phyloP scores from a whole-genome alignment of 1,140 invertebrate genomes.

The Anastrepha ludens region DNA sequence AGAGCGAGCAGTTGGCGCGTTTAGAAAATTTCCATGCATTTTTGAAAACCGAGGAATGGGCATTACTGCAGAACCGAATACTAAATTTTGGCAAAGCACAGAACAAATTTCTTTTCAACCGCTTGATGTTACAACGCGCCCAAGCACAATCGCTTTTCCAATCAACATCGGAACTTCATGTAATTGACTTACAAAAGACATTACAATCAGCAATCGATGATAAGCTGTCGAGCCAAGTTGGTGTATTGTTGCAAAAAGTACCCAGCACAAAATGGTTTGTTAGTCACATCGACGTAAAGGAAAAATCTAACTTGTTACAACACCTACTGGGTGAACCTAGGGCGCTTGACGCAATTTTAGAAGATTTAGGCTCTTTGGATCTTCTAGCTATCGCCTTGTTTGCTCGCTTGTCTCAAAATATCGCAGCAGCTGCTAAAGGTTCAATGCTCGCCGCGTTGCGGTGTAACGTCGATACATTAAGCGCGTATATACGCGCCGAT shows the following conservation, averaged over 20 bases:
- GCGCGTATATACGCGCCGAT: not conserved
- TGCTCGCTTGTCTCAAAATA: constrained; percentile 17
- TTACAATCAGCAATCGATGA: not conserved
- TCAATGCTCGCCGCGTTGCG: not conserved
- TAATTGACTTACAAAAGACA: not conserved
- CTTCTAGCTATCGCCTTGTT: constrained; percentile 19
- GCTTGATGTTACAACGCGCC: constrained; percentile 62
- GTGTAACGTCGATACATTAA: constrained; percentile 34
- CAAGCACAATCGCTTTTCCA: constrained; percentile 54
- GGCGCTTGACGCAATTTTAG: not conserved
- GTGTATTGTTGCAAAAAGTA: not conserved
- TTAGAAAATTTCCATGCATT: constrained; percentile 60
- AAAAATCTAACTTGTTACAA: not conserved
- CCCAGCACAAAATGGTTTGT: constrained; percentile 47
- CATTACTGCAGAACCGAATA: constrained; percentile 65
- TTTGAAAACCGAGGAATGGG: constrained; percentile 65
- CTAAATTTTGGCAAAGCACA: constrained; percentile 68
- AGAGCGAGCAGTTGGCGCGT: not conserved
- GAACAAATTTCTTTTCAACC: constrained; percentile 64
- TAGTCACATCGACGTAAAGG: not conserved
- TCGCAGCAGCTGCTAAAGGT: constrained; percentile 15
- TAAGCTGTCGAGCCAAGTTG: not conserved
- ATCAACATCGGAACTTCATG: not conserved
- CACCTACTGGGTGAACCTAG: not conserved
- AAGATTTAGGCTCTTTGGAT: constrained; percentile 55